Base-by-base conservation (phyloP, 2,888 invertebrate genomes). In the Dolichopus griseipennis region DNA sequence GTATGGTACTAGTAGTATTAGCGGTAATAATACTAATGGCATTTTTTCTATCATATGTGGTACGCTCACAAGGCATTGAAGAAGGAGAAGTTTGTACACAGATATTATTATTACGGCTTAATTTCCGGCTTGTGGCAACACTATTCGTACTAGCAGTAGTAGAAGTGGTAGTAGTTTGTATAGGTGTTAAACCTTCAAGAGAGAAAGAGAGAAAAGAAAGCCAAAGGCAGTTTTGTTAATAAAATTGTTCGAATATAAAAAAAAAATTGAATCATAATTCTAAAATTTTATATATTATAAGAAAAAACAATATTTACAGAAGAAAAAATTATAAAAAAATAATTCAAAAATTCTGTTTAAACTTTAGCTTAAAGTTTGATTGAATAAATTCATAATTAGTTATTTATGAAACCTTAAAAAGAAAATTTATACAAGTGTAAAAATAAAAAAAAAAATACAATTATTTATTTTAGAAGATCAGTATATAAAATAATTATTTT, bases 181-280 rank as follows among this genome's bases (percentile, higher is more conserved):
- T 78, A 73, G 82, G 63, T 68, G 77, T 80, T 82, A 83, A 83
- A 85, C 88, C 88, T 90, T 89, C 88, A 86, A 88, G 88, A 87
- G 86, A 77, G 76, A 77, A 72, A 67, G 67, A 69, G 65, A 68
- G 68, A 69, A 68, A 75, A 87, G 87, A 87, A 87, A 91, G 90
- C 91, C 91, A 90, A 89, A 89, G 91, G 90, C 91, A 88, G 87
- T 87, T 68, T 72, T 73, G 68, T 79, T 80, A 62, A 70, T 69
- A 71, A 69, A 66, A 66, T 68, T 69, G 69, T 65, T 65, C 27
- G 68, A 67, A 70, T 71, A 70, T 69, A 68, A 67, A 68, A 68
- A 61, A 67, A 37, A 37, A 37, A 7, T 37, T 12, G 9, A 34
- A 37, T 37, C 8, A 37, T 37, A 37, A 4, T 27, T 27, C 27